A percentile compares a stretch with the other conserved stretches of the same genome.
phyloP scores from a whole-genome alignment of 1,140 invertebrate genomes.

The Sycophila sp. region DNA sequence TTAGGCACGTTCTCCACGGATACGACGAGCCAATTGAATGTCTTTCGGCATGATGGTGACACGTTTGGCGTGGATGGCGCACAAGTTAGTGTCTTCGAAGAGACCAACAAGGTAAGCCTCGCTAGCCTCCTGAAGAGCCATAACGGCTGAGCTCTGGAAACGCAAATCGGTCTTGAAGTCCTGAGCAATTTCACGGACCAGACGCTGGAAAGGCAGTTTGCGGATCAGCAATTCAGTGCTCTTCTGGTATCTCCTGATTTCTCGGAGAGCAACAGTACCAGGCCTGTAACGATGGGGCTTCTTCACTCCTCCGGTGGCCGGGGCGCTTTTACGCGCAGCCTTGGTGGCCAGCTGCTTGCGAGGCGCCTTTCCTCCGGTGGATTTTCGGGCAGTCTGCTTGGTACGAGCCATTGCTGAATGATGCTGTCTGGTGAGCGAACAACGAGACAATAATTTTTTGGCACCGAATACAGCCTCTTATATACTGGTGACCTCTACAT shows the following conservation, averaged over 20 bases:
- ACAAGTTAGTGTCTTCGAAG: constrained; percentile 93
- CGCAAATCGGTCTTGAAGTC: constrained; percentile 84
- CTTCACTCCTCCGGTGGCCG: constrained; percentile 70
- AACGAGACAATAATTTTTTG: neutral
- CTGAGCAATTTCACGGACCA: constrained; percentile 87
- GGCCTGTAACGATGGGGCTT: constrained; percentile 71
- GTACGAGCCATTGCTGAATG: constrained; percentile 73
- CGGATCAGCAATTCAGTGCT: constrained; percentile 78
- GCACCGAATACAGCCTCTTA: neutral
- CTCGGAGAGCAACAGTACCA: constrained; percentile 72
- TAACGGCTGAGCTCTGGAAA: constrained; percentile 73
- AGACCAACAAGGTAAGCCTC: constrained; percentile 77
- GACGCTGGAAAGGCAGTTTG: constrained; percentile 86
- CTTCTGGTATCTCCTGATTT: constrained; percentile 76
- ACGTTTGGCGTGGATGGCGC: constrained; percentile 87
- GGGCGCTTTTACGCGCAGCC: constrained; percentile 67
- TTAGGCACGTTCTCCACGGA: constrained; percentile 80
- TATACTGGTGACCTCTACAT: neutral
- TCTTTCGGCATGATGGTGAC: constrained; percentile 81
- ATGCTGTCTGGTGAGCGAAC: neutral
- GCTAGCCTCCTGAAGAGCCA: constrained; percentile 72
- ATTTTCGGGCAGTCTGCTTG: constrained; percentile 68
- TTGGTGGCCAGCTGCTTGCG: constrained; percentile 77
- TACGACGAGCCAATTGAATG: constrained; percentile 83
- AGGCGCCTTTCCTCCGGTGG: constrained; percentile 78